These are phyloP conservation scores for Drosophila parthenogenetica DNA, from an alignment of 2,888 invertebrate species.

Conservation along the genomic window DNA sequence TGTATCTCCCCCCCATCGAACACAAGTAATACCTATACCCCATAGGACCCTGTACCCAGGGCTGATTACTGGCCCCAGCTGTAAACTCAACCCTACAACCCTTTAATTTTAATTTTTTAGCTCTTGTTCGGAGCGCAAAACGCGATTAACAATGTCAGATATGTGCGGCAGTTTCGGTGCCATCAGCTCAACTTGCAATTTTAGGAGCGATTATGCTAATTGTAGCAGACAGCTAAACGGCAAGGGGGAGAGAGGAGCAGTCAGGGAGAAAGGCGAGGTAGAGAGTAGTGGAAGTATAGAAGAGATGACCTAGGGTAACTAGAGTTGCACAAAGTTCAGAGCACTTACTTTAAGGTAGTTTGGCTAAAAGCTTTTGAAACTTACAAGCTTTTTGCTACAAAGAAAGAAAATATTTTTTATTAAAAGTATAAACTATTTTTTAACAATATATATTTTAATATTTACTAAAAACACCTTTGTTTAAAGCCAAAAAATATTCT, in stretches of 20 bases:
- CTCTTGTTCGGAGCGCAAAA: conserved; percentile 5
- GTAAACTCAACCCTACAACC: conserved; percentile 45
- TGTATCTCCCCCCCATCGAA: not conserved
- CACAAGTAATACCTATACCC: not conserved
- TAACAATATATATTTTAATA: too few relatives aligned
- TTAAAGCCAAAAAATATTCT: too few relatives aligned
- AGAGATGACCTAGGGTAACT: too few relatives aligned
- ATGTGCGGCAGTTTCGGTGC: conserved; percentile 58
- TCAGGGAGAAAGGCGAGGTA: too few relatives aligned
- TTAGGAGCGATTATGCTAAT: conserved; percentile 82
- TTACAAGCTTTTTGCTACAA: too few relatives aligned
- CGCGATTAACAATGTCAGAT: conserved; percentile 66
- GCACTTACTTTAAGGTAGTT: not conserved
- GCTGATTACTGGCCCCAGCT: conserved; percentile 14
- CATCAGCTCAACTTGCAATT: conserved; percentile 69
- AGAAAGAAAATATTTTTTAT: too few relatives aligned
- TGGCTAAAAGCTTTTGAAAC: too few relatives aligned
- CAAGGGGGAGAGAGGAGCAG: conserved; percentile 1
- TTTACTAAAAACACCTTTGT: too few relatives aligned
- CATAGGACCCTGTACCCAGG: not conserved
- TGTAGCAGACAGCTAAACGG: conserved; percentile 60
- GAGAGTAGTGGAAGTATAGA: too few relatives aligned
- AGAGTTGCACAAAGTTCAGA: not conserved
- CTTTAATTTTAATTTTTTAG: conserved; percentile 10
- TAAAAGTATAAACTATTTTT: too few relatives aligned